Percentiles rank a stretch among this genome's conserved stretches.
Evolutionary conservation across 1,140 invertebrate genomes (phyloP).

Genomic region (Heliconius congener): DNA sequence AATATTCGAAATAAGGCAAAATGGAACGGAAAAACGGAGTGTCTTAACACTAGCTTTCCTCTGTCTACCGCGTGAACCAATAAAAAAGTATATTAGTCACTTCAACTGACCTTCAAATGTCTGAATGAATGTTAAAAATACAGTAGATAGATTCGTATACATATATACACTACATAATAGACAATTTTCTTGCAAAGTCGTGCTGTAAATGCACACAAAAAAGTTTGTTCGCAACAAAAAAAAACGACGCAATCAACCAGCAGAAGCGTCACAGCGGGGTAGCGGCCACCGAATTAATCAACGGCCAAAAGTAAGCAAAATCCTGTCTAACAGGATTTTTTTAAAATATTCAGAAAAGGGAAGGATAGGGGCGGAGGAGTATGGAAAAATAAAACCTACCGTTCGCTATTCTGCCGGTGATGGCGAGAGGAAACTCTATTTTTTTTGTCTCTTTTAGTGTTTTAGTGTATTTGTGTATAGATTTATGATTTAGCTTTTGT

Average conservation of each 20-base stretch:
- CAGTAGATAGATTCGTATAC: conserved; percentile 24
- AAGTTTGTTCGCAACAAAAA: conserved; percentile 44
- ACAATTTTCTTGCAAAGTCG: conserved; percentile 42
- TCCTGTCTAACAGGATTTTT: conserved; percentile 53
- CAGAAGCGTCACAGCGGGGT: conserved; percentile 63
- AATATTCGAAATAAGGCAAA: no score
- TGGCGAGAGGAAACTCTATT: conserved; percentile 66
- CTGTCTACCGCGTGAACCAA: background rate
- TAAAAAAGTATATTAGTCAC: background rate
- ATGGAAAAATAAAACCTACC: conserved; percentile 64
- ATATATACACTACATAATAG: conserved; percentile 35
- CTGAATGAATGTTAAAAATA: conserved; percentile 31
- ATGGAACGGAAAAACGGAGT: no score
- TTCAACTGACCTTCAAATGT: conserved; percentile 23
- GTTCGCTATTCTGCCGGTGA: conserved; percentile 71
- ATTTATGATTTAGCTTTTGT: background rate
- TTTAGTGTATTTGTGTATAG: conserved; percentile 38
- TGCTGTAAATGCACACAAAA: conserved; percentile 42
- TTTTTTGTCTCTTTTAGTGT: conserved; percentile 56
- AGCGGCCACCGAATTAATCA: conserved; percentile 73
- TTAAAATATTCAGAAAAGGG: conserved; percentile 63
- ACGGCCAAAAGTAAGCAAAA: conserved; percentile 67
- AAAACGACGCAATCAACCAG: conserved; percentile 68
- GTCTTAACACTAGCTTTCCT: no score
- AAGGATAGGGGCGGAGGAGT: conserved; percentile 60